phyloP scores from a whole-genome alignment of 2,113 vertebrate species.

The Cygnus atratus region DNA sequence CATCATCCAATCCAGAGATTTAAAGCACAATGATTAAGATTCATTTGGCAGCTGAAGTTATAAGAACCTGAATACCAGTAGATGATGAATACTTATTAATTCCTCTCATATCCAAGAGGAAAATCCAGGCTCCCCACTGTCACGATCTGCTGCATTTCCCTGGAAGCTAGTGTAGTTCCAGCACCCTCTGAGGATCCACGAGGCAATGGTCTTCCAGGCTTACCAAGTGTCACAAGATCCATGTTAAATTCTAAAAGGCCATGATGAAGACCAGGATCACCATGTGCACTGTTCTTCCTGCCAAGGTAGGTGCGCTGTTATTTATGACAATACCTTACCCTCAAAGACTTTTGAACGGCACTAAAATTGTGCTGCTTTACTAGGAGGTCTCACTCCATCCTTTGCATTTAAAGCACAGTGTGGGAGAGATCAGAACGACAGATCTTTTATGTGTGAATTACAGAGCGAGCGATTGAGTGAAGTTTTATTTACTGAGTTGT shows the following conservation, averaged over 20 bases:
- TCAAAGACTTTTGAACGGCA: not conserved
- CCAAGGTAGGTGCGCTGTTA: not conserved
- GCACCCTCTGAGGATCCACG: not conserved
- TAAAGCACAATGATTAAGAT: not conserved
- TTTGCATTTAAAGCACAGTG: conserved; percentile 36
- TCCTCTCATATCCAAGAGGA: not conserved
- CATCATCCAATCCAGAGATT: not conserved
- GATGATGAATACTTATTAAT: not conserved
- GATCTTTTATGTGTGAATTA: conserved; percentile 61
- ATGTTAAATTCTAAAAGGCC: not conserved
- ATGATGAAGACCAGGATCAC: not conserved
- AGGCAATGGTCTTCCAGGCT: not conserved
- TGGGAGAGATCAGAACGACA: conserved; percentile 55
- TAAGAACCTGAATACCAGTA: not conserved
- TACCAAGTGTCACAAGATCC: not conserved
- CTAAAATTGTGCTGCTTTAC: conserved; percentile 10
- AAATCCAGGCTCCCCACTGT: not conserved
- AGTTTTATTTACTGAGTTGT: conserved; percentile 67
- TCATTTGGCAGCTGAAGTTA: not conserved
- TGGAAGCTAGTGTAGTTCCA: not conserved
- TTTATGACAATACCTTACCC: not conserved
- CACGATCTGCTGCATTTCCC: not conserved
- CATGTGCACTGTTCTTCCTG: not conserved
- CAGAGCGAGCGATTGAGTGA: conserved; percentile 44
- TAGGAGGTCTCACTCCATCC: conserved; percentile 24